These are phyloP conservation scores for Urocitellus parryii DNA, from an alignment of 2,113 vertebrate genomes.

Conservation along the genomic window DNA sequence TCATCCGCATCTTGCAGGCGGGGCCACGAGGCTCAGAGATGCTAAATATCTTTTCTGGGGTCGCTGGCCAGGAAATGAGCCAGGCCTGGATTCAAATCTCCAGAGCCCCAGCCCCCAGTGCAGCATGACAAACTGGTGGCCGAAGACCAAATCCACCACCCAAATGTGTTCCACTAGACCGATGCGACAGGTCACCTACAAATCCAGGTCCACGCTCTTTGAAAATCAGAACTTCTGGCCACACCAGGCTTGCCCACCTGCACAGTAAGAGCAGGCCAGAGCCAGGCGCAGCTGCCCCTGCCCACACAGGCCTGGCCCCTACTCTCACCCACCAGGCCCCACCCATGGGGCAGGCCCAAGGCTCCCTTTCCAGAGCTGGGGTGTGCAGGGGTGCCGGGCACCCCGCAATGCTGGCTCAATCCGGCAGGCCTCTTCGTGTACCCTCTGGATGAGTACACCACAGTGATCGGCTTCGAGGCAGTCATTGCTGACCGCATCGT, in stretches of 20 bases:
- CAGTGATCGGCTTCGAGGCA: slow-evolving; percentile 95
- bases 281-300: not conserved
- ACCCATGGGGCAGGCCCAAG: accelerated
- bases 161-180: not conserved
- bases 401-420: not conserved
- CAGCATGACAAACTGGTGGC: not conserved
- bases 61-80: not conserved
- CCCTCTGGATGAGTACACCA: slow-evolving; percentile 93
- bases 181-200: not conserved
- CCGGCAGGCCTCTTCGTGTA: slow-evolving; percentile 95
- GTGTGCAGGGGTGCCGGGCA: not conserved
- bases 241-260: not conserved
- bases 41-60: not conserved
- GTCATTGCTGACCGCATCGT: slow-evolving; percentile 91
- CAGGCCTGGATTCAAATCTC: not conserved
- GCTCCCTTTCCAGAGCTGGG: not conserved
- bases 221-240: not conserved
- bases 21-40: not conserved
- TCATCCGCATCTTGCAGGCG: not conserved
- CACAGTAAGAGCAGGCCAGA: not conserved
- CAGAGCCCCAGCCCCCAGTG: not conserved
- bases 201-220: not conserved
- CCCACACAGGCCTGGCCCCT: not conserved
- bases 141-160: not conserved
- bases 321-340: not conserved